phyloP scores from a whole-genome alignment of 2,888 invertebrate genomes.

The Matsumyia berberina region DNA sequence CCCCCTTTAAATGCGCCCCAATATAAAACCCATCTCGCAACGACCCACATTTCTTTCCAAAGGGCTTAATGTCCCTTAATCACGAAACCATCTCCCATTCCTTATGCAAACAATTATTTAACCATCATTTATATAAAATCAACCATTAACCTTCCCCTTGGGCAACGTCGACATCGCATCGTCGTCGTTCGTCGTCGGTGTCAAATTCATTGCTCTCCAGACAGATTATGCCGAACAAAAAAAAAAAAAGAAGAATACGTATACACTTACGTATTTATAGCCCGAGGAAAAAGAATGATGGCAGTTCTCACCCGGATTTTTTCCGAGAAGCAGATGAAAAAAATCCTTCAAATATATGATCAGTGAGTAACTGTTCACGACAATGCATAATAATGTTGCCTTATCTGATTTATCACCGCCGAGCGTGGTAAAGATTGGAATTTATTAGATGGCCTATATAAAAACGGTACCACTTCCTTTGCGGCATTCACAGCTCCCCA shows the following conservation, averaged over 20 bases:
- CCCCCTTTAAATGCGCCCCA: slow-evolving; percentile 12
- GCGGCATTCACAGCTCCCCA: neutral
- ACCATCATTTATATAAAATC: slow-evolving; percentile 68
- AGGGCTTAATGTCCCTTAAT: slow-evolving; percentile 47
- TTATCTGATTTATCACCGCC: slow-evolving; percentile 71
- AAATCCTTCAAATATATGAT: slow-evolving; percentile 50
- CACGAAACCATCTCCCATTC: slow-evolving; percentile 45
- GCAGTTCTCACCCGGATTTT: slow-evolving; percentile 16
- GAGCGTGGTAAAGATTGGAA: slow-evolving; percentile 61
- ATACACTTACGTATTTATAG: slow-evolving; percentile 62
- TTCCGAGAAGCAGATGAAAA: slow-evolving; percentile 6
- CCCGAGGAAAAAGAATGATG: slow-evolving; percentile 51
- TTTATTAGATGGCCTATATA: slow-evolving; percentile 59
- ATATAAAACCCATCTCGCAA: slow-evolving; percentile 6
- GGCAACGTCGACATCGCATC: slow-evolving; percentile 22
- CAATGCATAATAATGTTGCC: slow-evolving; percentile 69
- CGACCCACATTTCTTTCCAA: slow-evolving; percentile 17
- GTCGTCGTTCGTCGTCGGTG: slow-evolving; percentile 38
- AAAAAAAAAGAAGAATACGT: slow-evolving; percentile 28
- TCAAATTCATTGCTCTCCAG: slow-evolving; percentile 69
- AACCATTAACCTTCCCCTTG: slow-evolving; percentile 59
- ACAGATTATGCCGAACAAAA: slow-evolving; percentile 57
- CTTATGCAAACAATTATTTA: slow-evolving; percentile 65
- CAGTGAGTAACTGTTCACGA: slow-evolving; percentile 67
- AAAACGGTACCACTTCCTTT: slow-evolving; percentile 18